Conservation (phyloP, 2,797 vertebrate species). For the Poeciliopsis turneri region DNA sequence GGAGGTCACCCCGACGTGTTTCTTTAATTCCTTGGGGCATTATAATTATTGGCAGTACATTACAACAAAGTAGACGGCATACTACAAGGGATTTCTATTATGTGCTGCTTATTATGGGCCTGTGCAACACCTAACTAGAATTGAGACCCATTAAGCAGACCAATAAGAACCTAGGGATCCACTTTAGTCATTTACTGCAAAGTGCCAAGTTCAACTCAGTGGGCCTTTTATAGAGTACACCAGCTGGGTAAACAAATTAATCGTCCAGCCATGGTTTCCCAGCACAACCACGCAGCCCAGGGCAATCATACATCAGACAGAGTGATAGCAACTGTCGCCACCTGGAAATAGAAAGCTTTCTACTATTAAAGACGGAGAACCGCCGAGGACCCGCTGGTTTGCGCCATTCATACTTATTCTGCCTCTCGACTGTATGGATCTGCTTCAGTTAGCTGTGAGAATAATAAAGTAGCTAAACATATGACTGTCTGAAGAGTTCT, state of each 20-base stretch:
- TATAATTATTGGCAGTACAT: constrained; percentile 51
- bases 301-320: constrained; percentile 77
- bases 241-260: constrained; percentile 82
- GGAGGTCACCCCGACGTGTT: constrained; percentile 30
- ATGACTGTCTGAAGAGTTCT: not conserved
- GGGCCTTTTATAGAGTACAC: constrained; percentile 76
- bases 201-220: constrained; percentile 78
- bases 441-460: constrained; percentile 11
- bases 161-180: constrained; percentile 76
- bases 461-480: constrained; percentile 20
- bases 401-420: constrained; percentile 42
- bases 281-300: constrained; percentile 58
- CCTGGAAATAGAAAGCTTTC: constrained; percentile 64
- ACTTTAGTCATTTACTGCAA: constrained; percentile 78
- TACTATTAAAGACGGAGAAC: constrained; percentile 62
- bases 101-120: constrained; percentile 65
- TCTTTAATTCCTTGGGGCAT: constrained; percentile 23
- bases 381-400: constrained; percentile 54
- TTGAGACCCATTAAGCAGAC: constrained; percentile 69
- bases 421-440: constrained; percentile 26
- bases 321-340: constrained; percentile 73
- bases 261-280: constrained; percentile 70
- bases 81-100: constrained; percentile 41
- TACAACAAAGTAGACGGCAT: constrained; percentile 34
- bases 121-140: constrained; percentile 72